Conservation (phyloP, 2,888 invertebrate genomes). For the Andrena dorsata region DNA sequence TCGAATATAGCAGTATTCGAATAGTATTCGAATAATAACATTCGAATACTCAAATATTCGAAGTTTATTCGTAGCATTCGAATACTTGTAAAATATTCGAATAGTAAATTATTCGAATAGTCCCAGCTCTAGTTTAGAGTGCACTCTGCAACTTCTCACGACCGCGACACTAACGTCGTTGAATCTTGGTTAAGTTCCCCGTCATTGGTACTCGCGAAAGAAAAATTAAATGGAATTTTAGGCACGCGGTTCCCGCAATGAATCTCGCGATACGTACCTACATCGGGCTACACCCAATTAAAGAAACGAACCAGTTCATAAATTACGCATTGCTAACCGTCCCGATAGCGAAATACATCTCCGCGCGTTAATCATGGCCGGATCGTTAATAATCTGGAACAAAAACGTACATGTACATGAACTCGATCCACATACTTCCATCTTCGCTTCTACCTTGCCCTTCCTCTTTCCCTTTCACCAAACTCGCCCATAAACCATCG, state of each 20-base stretch:
- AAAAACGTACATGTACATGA: conserved; percentile 9
- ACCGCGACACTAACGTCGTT: too few relatives aligned
- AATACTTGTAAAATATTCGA: too few relatives aligned
- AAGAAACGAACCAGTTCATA: conserved; percentile 32
- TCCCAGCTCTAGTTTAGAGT: too few relatives aligned
- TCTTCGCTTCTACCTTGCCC: not conserved
- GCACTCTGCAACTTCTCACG: too few relatives aligned
- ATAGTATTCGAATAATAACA: too few relatives aligned
- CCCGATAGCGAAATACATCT: conserved; percentile 25
- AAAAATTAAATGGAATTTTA: conserved; percentile 25
- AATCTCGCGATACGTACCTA: not conserved
- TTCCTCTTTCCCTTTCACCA: not conserved
- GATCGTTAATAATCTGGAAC: conserved; percentile 27
- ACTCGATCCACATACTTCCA: not conserved
- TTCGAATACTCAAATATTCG: too few relatives aligned
- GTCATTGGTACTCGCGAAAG: not conserved
- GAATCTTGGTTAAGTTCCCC: too few relatives aligned
- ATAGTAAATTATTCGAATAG: too few relatives aligned
- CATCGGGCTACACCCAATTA: conserved; percentile 35
- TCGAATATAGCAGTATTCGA: too few relatives aligned
- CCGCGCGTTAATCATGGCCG: conserved; percentile 20
- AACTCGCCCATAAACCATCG: conserved; percentile 7
- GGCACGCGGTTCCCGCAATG: conserved; percentile 2
- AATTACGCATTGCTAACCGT: conserved; percentile 23
- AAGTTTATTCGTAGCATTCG: too few relatives aligned